Conservation (phyloP, 2,888 invertebrate genomes). For the Agrochola macilenta region DNA sequence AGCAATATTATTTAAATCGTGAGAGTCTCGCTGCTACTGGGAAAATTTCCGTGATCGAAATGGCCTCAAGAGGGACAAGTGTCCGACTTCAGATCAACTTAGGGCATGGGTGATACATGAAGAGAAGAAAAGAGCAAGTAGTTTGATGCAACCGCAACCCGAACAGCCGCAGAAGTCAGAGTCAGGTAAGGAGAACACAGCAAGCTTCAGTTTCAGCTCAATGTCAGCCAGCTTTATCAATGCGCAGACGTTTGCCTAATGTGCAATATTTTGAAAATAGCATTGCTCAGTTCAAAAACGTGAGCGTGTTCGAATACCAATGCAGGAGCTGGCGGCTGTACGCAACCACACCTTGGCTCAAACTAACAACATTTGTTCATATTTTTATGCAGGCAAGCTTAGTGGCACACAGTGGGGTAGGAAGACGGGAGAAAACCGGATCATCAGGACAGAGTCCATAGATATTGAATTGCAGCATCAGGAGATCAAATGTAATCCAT, state of each 20-base stretch:
- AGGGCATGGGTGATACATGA: conserved; percentile 12
- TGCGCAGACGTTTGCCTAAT: not conserved
- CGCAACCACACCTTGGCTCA: not conserved
- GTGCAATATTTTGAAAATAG: not conserved
- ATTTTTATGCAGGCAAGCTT: conserved; percentile 9
- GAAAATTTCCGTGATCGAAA: not conserved
- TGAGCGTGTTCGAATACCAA: not conserved
- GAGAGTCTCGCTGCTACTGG: not conserved
- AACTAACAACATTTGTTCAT: not conserved
- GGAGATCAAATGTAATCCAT: conserved; percentile 33
- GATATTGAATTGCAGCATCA: conserved; percentile 12
- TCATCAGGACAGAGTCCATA: conserved; percentile 1
- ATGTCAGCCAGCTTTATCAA: not conserved
- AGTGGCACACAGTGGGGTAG: not conserved
- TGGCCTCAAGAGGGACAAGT: not conserved
- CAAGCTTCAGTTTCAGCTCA: not conserved
- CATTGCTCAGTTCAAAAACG: too few relatives aligned
- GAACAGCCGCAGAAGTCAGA: not conserved
- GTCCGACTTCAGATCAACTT: not conserved
- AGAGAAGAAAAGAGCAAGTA: not conserved
- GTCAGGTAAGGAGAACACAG: conserved; percentile 4
- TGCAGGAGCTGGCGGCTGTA: not conserved
- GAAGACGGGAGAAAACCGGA: not conserved
- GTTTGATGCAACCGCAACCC: not conserved
- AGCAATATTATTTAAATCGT: conserved; percentile 5